Evolutionary conservation across 2,797 vertebrate species (phyloP), one percentile per base, ranked within the genome.

Genomic region (Acropternis orthonyx): DNA sequence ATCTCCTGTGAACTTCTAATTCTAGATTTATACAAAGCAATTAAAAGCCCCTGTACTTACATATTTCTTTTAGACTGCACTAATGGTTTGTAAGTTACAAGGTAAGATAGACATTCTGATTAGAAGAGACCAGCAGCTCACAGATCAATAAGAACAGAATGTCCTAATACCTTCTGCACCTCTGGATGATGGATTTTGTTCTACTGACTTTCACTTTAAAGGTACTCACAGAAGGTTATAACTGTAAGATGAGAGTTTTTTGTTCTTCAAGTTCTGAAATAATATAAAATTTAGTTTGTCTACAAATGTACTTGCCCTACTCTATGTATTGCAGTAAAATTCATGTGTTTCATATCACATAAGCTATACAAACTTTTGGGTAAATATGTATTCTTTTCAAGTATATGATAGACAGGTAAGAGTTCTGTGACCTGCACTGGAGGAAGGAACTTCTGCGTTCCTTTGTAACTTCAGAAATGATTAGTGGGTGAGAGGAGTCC

Each of bases 131-230:
- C 66, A 91, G 82, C 82, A 88, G 43, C 93, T 80, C 81, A 63
- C 84, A 65, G 76, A 94, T 96, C 96, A 84, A 88, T 91, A 94
- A 86, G 77, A 92, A 90, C 65, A 74, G 18, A 83, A 77, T 63
- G 75, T 88, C 73, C 58, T 96, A 85, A 92, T 92, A 63, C 51
- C 54, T 86, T 92, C 67, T 63, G 7, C 74, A 61, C 67, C 79
- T 90, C 82, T 92, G 76, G 51, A 89, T 91, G 84, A 94, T 75
- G 43, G 94, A 89, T 96, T 96, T 96, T 95, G 56, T 92, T 96
- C 55, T 36, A 75, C 65, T 93, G 85, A 88, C 88, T 96, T 95
- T 94, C 88, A 91, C 69, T 96, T 97, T 95, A 83, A 79, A 78
- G 69, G 24, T 43, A 91, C 55, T 89, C 88, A 88, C 62, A 95